Evolutionary conservation across 1,140 invertebrate genomes (phyloP).

Genomic region (Papilio machaon): DNA sequence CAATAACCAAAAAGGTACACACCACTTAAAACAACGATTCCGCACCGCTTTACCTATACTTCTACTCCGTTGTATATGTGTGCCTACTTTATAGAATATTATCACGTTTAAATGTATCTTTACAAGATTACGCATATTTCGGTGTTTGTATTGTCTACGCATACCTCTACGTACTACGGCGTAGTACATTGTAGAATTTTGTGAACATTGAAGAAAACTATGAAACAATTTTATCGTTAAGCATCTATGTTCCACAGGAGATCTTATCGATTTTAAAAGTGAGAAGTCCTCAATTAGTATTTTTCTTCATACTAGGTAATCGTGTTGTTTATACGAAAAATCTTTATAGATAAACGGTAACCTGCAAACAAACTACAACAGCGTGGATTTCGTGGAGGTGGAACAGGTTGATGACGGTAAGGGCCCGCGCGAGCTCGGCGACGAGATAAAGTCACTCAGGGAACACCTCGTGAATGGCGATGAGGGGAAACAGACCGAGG

Average conservation of each 20-base stretch:
- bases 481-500: constrained; percentile 84
- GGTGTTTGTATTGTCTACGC: background rate
- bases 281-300: no score
- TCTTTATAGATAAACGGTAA: constrained; percentile 85
- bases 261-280: no score
- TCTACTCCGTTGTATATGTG: no score
- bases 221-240: no score
- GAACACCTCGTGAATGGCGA: constrained; percentile 88
- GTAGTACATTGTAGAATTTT: background rate
- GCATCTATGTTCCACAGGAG: no score
- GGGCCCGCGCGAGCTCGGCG: constrained; percentile 79
- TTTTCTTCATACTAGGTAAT: no score
- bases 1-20: no score
- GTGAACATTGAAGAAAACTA: no score
- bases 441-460: constrained; percentile 84
- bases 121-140: background rate
- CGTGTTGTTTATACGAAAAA: background rate
- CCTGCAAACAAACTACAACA: constrained; percentile 97
- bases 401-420: constrained; percentile 91
- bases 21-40: no score
- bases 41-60: no score
- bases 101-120: background rate
- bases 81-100: no score
- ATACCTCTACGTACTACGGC: background rate
- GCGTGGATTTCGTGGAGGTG: constrained; percentile 97